A percentile compares a stretch with the other conserved stretches of the same genome.
phyloP scores from a whole-genome alignment of 92 coral and sea anemone species.

The Zoanthus sansibaricus region DNA sequence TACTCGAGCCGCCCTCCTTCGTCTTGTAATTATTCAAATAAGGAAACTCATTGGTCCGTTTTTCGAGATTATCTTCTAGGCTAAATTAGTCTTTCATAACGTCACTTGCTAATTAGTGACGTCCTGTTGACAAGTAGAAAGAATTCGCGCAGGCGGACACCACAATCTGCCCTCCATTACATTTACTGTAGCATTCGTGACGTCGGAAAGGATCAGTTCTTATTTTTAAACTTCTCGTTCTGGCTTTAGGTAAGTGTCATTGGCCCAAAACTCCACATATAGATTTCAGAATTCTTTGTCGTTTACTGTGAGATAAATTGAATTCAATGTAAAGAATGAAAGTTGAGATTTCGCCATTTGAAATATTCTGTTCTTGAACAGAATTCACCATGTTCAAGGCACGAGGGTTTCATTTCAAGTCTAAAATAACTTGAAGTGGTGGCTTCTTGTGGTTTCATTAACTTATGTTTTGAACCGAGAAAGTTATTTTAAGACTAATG shows the following conservation, averaged over 20 bases:
- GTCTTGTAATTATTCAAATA: constrained; percentile 34
- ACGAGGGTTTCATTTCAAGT: constrained; percentile 18
- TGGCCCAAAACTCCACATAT: neutral
- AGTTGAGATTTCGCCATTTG: neutral
- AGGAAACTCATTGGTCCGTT: constrained; percentile 39
- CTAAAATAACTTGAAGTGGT: constrained; percentile 7
- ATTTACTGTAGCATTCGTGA: constrained; percentile 35
- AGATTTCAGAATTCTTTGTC: neutral
- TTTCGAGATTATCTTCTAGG: constrained; percentile 38
- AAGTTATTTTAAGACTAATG: neutral
- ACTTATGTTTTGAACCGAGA: neutral
- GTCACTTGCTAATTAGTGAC: constrained; percentile 86
- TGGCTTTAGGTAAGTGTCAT: constrained; percentile 38
- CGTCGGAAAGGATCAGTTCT: constrained; percentile 20
- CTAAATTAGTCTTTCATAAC: constrained; percentile 70
- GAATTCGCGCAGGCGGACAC: constrained; percentile 60
- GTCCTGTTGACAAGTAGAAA: constrained; percentile 82
- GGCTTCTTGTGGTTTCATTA: neutral
- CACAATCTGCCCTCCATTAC: constrained; percentile 39
- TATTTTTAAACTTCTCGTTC: constrained; percentile 40
- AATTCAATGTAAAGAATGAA: neutral
- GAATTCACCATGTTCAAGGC: constrained; percentile 29
- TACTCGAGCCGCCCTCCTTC: constrained; percentile 29
- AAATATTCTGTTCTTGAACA: constrained; percentile 23
- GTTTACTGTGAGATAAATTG: constrained; percentile 5